Base-by-base conservation (phyloP, 1,140 invertebrate species). In the Magallana gigas region DNA sequence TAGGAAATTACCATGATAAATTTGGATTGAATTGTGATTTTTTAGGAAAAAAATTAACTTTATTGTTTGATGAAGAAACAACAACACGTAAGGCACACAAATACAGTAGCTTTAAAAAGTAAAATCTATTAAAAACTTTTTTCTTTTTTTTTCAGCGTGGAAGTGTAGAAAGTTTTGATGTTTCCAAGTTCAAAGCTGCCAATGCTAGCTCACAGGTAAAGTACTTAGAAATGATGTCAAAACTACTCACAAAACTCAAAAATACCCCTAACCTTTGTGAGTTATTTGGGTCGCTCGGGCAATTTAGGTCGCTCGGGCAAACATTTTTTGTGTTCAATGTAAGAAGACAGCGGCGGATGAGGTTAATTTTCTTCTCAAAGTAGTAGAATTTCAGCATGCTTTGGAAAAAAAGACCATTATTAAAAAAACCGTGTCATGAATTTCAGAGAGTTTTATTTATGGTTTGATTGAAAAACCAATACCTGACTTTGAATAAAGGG, bases 171-270 rank as follows among this genome's bases (percentile, higher is more conserved):
- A 87, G 88, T 81, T 90, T 90, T 80, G 87, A 90, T 84, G 85
- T 85, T 85, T 84, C 85, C 12, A 90, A 87, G 62, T 90, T 90
- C 76, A 87, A 83, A 85, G 71, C 58, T 62, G 89, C 85, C 57
- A 90, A 90, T 23, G 57, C 68, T 56, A 64, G 82, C 8, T 48
- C 68, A n/a, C 57, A 88, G 80, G 89, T 88, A 59, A 85, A 62
- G 23, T 23, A 76, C 36, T 11, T 29, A 76, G 9, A 29, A 9
- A 71, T 7, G 7, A 16, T 16, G 8, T 64, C 16, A 64, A 16
- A 16, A 12, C 60, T 48, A 48, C 36, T 5, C 36, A 48, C 36
- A 4, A 48, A 4, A 5, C 36, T 48, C 2, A 48, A 4, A 48
- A 48, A 48, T 4, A 48, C 36, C 36, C 36, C 5, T 4, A 48